phyloP scores from a whole-genome alignment of 2,113 vertebrate genomes.

The Pachycephala philippinensis region DNA sequence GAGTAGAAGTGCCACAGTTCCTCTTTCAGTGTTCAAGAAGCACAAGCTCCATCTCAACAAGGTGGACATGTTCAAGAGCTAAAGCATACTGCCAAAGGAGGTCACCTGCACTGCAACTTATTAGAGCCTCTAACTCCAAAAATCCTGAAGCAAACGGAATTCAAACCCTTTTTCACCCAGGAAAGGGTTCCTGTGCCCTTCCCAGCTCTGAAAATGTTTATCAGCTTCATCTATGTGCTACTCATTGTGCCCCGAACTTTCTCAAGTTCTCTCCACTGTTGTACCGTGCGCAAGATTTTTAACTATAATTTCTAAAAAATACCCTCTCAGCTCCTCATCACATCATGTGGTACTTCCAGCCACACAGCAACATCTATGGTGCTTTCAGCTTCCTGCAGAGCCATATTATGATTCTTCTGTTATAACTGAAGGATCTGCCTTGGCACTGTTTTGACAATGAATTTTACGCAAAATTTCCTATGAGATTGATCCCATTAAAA shows the following conservation, averaged over 20 bases:
- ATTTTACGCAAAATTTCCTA: constrained; percentile 55
- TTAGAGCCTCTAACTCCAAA: background rate
- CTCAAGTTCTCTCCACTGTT: background rate
- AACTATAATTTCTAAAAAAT: background rate
- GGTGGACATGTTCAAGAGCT: background rate
- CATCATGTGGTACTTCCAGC: background rate
- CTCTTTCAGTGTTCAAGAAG: background rate
- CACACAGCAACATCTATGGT: background rate
- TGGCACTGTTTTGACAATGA: constrained; percentile 39
- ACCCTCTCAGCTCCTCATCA: background rate
- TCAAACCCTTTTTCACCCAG: background rate
- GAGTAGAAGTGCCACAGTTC: background rate
- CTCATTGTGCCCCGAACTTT: background rate
- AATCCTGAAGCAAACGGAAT: background rate
- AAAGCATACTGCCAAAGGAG: background rate
- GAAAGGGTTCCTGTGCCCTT: background rate
- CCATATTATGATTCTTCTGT: background rate
- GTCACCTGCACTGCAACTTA: background rate
- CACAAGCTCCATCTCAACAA: background rate
- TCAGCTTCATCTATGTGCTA: background rate
- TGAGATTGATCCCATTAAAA: constrained; percentile 55
- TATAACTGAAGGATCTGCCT: background rate
- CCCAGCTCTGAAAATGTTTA: background rate
- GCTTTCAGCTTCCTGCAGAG: constrained; percentile 24
- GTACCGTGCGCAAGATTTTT: background rate